phyloP scores from a whole-genome alignment of 2,113 vertebrate species.

The Gymnocephalus cernua region DNA sequence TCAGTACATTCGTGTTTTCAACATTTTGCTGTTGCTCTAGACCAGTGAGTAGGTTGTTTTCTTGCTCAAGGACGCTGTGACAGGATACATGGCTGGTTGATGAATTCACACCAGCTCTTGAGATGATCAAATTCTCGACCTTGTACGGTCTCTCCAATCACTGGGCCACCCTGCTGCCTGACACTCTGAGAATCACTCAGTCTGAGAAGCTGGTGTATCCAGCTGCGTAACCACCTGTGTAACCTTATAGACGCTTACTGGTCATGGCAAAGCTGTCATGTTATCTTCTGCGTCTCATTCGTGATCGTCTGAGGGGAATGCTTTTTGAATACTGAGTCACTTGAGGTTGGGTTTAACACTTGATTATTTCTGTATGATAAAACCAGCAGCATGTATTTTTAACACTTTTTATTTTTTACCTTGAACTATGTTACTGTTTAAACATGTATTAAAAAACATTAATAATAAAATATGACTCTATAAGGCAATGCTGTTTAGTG shows the following conservation, averaged over 20 bases:
- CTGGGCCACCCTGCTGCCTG: slow-evolving; percentile 50
- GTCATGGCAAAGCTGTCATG: slow-evolving; percentile 53
- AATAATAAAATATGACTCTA: background rate
- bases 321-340: slow-evolving; percentile 34
- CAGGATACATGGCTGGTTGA: slow-evolving; percentile 52
- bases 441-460: background rate
- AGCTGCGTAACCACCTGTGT: slow-evolving; percentile 68
- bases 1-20: slow-evolving; percentile 18
- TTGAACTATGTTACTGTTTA: too few species aligned
- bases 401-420: too few species aligned
- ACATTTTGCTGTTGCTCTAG: slow-evolving; percentile 8
- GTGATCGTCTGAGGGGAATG: slow-evolving; percentile 26
- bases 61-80: slow-evolving; percentile 49
- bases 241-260: slow-evolving; percentile 52
- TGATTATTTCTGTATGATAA: background rate
- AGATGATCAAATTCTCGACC: slow-evolving; percentile 70
- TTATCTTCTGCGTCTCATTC: slow-evolving; percentile 46
- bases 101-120: slow-evolving; percentile 58
- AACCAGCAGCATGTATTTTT: background rate
- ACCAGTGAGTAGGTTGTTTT: background rate
- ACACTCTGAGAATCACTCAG: slow-evolving; percentile 60
- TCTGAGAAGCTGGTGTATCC: slow-evolving; percentile 52
- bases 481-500: background rate
- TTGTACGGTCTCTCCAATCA: slow-evolving; percentile 61
- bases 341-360: background rate